Evolutionary conservation across 1,140 invertebrate genomes (phyloP), one percentile per base, ranked within the genome.

Genomic region (Papilio polyxenes): DNA sequence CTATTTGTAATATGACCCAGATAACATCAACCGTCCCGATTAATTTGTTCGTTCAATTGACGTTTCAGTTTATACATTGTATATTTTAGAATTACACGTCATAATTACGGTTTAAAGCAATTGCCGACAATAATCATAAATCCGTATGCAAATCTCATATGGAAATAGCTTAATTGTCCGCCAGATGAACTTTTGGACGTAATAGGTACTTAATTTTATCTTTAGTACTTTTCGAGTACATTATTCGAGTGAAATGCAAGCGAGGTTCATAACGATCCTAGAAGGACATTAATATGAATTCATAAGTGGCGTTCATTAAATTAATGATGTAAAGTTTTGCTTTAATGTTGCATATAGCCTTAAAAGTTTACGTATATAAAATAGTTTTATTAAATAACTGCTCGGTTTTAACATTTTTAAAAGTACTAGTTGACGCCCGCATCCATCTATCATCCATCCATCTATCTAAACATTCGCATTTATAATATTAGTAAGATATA

Each of bases 141-240:
- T 92, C 87, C 89, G 88, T 89, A 92, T 92, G 90, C 90, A 90
- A 92, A 92, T 92, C 89, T 92, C 88, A 85, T 86, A 87, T 87
- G 84, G 83, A 83, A 86, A 85, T 82, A 87, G 82, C 90, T 89
- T 92, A 92, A 92, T 90, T 92, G 90, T 88, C 82, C 85, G 84
- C 87, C 85, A 85, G 86, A 88, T 89, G 89, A 88, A 80, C 84
- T 85, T 90, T 87, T 85, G 84, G 72, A 80, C 56, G 56, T 80
- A 80, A 59, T 65, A 49, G 78, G 78, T 80, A 49, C 78, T 80
- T 80, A 80, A 80, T 69, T 69, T 80, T 79, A 79, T 62, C 76
- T 79, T 79, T 79, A 79, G 37, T 65, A 80, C 78, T 48, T 69
- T 80, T 78, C 9, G 75, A 76, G n/a, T 53, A 76, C 49, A 76